Conservation (phyloP, 2,888 invertebrate genomes). For the Diarsia rubi region DNA sequence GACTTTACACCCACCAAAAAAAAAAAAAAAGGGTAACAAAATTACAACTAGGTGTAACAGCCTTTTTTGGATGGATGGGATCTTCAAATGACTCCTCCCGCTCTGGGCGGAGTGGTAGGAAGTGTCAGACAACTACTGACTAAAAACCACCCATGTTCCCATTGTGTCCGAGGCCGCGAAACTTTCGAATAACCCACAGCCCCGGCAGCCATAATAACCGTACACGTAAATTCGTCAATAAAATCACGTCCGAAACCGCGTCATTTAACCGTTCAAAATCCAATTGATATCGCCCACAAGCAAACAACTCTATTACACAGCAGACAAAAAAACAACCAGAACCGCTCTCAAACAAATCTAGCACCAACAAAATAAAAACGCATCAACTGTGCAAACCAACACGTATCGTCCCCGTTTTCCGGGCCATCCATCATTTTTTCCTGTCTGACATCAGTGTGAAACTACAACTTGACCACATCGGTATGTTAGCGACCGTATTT, state of each 20-base stretch:
- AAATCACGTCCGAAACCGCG: conserved; percentile 10
- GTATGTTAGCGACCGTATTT: conserved; percentile 26
- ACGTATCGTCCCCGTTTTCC: conserved; percentile 22
- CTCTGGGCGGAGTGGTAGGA: too few relatives aligned
- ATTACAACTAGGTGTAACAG: too few relatives aligned
- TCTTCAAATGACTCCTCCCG: too few relatives aligned
- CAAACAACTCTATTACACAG: conserved; percentile 12
- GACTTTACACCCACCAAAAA: too few relatives aligned
- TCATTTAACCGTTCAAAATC: conserved; percentile 15
- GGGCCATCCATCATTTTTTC: conserved; percentile 26
- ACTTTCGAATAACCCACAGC: too few relatives aligned
- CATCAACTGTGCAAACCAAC: conserved; percentile 18
- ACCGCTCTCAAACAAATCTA: conserved; percentile 39
- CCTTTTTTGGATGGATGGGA: too few relatives aligned
- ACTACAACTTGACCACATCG: conserved; percentile 20
- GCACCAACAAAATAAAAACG: conserved; percentile 33
- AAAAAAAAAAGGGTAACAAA: too few relatives aligned
- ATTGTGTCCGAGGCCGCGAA: too few relatives aligned
- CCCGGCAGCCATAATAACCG: not conserved
- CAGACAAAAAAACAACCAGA: conserved; percentile 20
- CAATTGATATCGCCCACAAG: conserved; percentile 7
- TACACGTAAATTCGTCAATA: not conserved
- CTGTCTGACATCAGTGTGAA: conserved; percentile 29
- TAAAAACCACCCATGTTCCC: too few relatives aligned
- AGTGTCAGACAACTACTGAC: too few relatives aligned